Conservation (phyloP, 92 coral and sea anemone genomes). For the Epizoanthus scotinus region DNA sequence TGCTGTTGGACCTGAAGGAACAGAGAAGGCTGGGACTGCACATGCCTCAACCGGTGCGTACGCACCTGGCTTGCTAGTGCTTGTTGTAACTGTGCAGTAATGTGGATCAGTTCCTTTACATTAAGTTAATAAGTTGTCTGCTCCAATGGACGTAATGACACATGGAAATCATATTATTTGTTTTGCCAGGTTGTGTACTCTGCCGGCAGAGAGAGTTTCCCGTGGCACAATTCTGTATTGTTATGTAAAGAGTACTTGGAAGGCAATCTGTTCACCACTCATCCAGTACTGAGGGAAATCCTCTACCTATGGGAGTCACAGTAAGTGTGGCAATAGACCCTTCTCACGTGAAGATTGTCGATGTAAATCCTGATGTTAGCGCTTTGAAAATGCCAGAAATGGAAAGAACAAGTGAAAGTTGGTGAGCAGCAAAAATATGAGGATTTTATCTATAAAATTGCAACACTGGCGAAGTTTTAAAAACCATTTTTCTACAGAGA, state of each 20-base stretch:
- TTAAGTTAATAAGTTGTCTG: too few species aligned
- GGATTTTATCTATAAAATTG: too few species aligned
- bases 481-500: too few species aligned
- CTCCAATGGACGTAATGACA: too few species aligned
- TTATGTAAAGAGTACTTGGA: constrained; percentile 64
- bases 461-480: too few species aligned
- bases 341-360: too few species aligned
- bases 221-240: constrained; percentile 85
- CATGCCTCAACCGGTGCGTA: constrained; percentile 87
- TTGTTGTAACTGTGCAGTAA: not conserved
- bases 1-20: constrained; percentile 84
- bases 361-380: too few species aligned
- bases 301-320: constrained; percentile 83
- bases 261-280: constrained; percentile 76
- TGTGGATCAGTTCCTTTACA: not conserved
- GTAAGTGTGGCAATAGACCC: too few species aligned
- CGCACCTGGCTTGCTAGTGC: not conserved
- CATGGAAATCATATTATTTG: not conserved
- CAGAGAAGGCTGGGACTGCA: constrained; percentile 89
- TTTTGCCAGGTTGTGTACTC: constrained; percentile 70
- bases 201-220: constrained; percentile 90
- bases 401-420: too few species aligned
- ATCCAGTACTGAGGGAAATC: constrained; percentile 76
- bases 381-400: too few species aligned
- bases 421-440: too few species aligned